These are phyloP conservation scores for Rafetus swinhoei DNA, from an alignment of 2,113 vertebrate species.

Conservation along the genomic window DNA sequence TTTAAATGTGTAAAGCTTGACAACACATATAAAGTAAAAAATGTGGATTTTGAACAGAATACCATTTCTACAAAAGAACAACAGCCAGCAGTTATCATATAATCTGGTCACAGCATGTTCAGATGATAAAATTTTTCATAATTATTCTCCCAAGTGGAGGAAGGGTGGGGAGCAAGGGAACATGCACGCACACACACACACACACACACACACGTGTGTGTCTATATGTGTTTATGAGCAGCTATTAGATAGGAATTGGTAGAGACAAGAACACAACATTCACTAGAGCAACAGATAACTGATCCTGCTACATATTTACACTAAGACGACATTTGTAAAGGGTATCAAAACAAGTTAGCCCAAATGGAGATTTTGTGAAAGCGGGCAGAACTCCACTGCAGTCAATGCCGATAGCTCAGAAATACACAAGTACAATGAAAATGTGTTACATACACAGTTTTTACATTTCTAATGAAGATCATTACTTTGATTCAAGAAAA, in stretches of 20 bases:
- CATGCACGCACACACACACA: too few relatives aligned
- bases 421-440: not conserved
- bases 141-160: not conserved
- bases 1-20: not conserved
- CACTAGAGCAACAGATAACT: not conserved
- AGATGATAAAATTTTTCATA: not conserved
- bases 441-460: not conserved
- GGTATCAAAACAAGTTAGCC: not conserved
- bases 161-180: too few relatives aligned
- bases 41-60: not conserved
- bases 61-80: not conserved
- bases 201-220: too few relatives aligned
- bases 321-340: not conserved
- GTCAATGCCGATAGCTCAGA: not conserved
- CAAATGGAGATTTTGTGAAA: not conserved
- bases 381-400: not conserved
- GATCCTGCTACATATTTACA: not conserved
- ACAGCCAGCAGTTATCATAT: not conserved
- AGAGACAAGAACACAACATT: not conserved
- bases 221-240: not conserved
- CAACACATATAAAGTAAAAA: not conserved
- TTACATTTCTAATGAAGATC: not conserved
- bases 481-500: not conserved
- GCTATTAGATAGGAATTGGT: not conserved
- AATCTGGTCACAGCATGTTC: not conserved